phyloP scores from a whole-genome alignment of 2,888 invertebrate genomes.

The Saturnia pavonia region DNA sequence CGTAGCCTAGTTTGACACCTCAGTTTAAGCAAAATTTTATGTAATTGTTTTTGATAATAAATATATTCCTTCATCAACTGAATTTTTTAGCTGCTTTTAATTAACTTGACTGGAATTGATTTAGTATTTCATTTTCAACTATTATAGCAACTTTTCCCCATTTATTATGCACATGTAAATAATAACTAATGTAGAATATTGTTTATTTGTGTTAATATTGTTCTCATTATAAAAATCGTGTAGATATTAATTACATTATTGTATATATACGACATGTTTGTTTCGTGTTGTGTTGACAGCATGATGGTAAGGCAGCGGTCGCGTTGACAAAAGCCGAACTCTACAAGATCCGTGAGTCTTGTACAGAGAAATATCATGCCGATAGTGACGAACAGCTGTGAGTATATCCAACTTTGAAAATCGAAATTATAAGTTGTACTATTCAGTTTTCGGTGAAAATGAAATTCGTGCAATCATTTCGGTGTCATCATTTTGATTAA shows the following conservation, averaged over 20 bases:
- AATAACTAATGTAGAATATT: neutral
- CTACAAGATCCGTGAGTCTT: conserved; percentile 45
- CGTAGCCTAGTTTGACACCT: no score
- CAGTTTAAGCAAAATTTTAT: no score
- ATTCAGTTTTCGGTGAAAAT: neutral
- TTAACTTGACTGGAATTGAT: neutral
- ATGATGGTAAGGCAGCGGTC: conserved; percentile 57
- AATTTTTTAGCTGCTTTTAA: neutral
- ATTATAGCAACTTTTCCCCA: neutral
- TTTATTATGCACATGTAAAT: conserved; percentile 4
- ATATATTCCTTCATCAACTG: no score
- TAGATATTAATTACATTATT: conserved; percentile 16
- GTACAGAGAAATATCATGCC: conserved; percentile 58
- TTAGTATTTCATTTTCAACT: conserved; percentile 17
- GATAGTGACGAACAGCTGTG: conserved; percentile 52
- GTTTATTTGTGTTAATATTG: neutral
- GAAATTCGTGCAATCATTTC: neutral
- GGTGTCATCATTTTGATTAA: no score
- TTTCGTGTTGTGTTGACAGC: conserved; percentile 73
- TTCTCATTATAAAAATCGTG: neutral
- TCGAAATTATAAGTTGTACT: neutral
- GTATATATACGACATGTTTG: conserved; percentile 47
- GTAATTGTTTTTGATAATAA: no score
- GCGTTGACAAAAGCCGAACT: conserved; percentile 46
- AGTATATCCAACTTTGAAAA: conserved; percentile 32